Base-by-base conservation (phyloP, 2,113 vertebrate genomes). In the Balaeniceps rex region DNA sequence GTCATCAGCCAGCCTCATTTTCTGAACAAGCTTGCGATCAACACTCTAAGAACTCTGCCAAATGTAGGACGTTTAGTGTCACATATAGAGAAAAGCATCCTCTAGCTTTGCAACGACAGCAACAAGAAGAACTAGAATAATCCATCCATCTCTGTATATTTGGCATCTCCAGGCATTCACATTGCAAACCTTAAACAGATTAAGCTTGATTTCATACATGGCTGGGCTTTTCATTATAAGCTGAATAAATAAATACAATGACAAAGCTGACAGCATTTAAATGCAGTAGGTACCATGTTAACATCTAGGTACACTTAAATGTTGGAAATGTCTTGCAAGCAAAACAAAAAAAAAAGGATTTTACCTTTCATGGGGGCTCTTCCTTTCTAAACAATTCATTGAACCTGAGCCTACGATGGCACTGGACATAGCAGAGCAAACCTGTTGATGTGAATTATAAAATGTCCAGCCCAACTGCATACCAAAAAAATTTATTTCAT, bases 11-110 rank as follows among this genome's bases (percentile, higher is more conserved):
- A 83, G 15, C 36, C 40, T 82, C 5, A 33, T 85, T 85, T 93
- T 87, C 65, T 54, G 47, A 76, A 79, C 15, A 91, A 82, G 21
- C 36, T 79, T 0, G 0, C 31, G 23, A 57, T 1, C 0, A 0
- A 31, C 22, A 19, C 3, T 49, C 14, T 55, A 72, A 80, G 71
- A 91, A n/a, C 38, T 66, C 34, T 81, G 68, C 15, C 74, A 72
- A 52, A 82, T 12, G 28, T 13, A 64, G 47, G 57, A 57, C 74
- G 29, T 44, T 77, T 74, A 42, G 58, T 8, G 21, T 40, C 79
- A 78, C 25, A 51, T 9, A 52, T 6, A 70, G 60, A 66, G 38
- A 77, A 93, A 86, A 88, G 19, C 7, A 71, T 87, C 65, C 65
- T 46, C 10, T 5, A 54, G 36, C 38, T 81, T 84, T 93, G 64